A percentile compares a stretch with the other conserved stretches of the same genome.
These are phyloP conservation scores for Cantharis rustica DNA, from an alignment of 2,888 invertebrate genomes.

Conservation along the genomic window DNA sequence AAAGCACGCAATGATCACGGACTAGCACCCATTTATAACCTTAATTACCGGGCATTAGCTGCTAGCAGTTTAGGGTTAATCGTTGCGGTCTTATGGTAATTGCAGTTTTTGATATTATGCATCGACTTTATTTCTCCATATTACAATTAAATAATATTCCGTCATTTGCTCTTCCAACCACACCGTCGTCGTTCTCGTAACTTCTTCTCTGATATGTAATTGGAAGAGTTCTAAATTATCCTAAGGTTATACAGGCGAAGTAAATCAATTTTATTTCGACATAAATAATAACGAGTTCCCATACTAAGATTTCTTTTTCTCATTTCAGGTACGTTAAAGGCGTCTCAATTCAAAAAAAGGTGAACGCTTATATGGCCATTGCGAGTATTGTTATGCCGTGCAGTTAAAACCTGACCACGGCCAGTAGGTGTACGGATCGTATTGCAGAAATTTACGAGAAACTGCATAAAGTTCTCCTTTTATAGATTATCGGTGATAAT, in stretches of 20 bases:
- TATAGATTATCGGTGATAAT: not conserved
- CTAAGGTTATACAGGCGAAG: not conserved
- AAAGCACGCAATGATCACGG: conserved; percentile 30
- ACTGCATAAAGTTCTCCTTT: not conserved
- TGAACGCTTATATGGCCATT: not conserved
- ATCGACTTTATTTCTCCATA: not conserved
- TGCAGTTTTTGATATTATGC: conserved; percentile 19
- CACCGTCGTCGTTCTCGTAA: not conserved
- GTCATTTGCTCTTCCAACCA: not conserved
- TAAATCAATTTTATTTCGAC: not conserved
- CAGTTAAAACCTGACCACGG: not conserved
- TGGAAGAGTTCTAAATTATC: not conserved
- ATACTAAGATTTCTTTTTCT: not conserved
- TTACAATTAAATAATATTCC: not conserved
- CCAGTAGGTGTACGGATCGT: not conserved
- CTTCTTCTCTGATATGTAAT: too few relatives aligned
- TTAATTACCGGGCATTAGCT: conserved; percentile 32
- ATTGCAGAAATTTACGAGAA: not conserved
- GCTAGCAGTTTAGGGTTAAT: conserved; percentile 29
- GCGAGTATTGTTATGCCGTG: not conserved
- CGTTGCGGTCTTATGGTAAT: conserved; percentile 27
- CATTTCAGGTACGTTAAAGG: not conserved
- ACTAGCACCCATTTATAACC: conserved; percentile 33
- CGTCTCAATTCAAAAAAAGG: not conserved
- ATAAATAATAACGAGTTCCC: not conserved